Evolutionary conservation across 2,888 invertebrate genomes (phyloP).

Genomic region (Drosophila greeni): DNA sequence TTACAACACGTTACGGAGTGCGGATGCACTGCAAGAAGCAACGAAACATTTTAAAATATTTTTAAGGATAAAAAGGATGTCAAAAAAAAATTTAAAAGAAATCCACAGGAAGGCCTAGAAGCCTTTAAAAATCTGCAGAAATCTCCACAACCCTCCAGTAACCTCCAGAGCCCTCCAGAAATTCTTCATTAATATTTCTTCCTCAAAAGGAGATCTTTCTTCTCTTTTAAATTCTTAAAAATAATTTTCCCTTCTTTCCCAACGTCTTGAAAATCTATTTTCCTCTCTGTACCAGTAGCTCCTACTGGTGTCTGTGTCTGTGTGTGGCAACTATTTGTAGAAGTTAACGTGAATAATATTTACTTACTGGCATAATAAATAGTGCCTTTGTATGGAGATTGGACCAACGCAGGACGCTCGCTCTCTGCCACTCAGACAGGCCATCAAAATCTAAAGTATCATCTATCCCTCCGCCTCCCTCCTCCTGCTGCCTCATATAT

Average conservation of each 20-base stretch:
- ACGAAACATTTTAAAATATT: too few species aligned
- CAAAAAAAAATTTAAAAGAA: too few species aligned
- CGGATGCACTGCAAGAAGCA: constrained; percentile 2
- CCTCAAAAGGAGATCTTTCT: too few species aligned
- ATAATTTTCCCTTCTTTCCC: not conserved
- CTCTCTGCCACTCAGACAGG: constrained; percentile 19
- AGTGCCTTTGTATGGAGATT: constrained; percentile 50
- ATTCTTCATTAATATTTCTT: not conserved
- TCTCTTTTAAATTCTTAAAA: not conserved
- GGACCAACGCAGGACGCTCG: constrained; percentile 24
- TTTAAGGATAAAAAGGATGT: not conserved
- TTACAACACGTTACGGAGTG: constrained; percentile 1
- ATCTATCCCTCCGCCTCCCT: constrained; percentile 8
- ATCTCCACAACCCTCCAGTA: not conserved
- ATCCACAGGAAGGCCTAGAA: not conserved
- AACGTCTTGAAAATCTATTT: not conserved
- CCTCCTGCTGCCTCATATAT: not conserved
- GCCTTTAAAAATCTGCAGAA: not conserved
- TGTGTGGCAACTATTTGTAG: constrained; percentile 49
- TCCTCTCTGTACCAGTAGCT: not conserved
- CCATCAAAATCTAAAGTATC: constrained; percentile 45
- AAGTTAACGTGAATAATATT: constrained; percentile 72
- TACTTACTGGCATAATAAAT: constrained; percentile 70
- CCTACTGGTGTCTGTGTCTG: not conserved
- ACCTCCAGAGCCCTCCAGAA: not conserved